phyloP scores from a whole-genome alignment of 1,140 invertebrate genomes.

The Andricus grossulariae region DNA sequence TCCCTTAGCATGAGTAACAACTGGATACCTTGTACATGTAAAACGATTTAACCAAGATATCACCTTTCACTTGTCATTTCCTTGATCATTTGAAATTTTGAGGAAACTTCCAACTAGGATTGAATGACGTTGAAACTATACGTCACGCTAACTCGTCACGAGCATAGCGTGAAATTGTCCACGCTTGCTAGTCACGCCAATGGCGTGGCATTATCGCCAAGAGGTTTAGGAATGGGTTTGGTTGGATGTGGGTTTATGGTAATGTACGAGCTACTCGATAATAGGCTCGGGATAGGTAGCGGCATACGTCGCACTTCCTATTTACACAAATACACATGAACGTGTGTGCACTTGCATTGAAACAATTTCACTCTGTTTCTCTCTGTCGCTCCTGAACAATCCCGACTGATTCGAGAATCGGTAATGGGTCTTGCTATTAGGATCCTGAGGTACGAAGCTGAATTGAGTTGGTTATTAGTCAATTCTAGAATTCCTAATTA shows the following conservation, averaged over 20 bases:
- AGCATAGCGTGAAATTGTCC: constrained; percentile 53
- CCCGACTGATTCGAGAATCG: not conserved
- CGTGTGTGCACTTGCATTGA: constrained; percentile 30
- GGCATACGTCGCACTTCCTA: too few relatives aligned
- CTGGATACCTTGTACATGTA: too few relatives aligned
- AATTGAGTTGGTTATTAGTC: too few relatives aligned
- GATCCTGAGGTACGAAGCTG: too few relatives aligned
- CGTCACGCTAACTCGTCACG: constrained; percentile 39
- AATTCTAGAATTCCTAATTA: too few relatives aligned
- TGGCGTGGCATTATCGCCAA: constrained; percentile 43
- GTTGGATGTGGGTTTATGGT: constrained; percentile 1
- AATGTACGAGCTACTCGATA: too few relatives aligned
- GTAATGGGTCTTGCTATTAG: too few relatives aligned
- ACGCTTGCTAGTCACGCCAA: constrained; percentile 47
- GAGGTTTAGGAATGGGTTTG: constrained; percentile 35
- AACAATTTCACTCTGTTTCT: not conserved
- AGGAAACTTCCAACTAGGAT: constrained; percentile 23
- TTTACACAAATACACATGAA: not conserved
- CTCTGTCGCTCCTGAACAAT: not conserved
- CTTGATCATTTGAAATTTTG: too few relatives aligned
- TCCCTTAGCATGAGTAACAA: too few relatives aligned
- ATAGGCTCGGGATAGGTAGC: too few relatives aligned
- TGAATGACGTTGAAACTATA: constrained; percentile 41
- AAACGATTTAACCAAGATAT: too few relatives aligned
- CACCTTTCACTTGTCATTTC: too few relatives aligned